A percentile compares a stretch with the other conserved stretches of the same genome.
Conservation (phyloP, 2,113 vertebrate genomes). For the Vireo altiloquus region DNA sequence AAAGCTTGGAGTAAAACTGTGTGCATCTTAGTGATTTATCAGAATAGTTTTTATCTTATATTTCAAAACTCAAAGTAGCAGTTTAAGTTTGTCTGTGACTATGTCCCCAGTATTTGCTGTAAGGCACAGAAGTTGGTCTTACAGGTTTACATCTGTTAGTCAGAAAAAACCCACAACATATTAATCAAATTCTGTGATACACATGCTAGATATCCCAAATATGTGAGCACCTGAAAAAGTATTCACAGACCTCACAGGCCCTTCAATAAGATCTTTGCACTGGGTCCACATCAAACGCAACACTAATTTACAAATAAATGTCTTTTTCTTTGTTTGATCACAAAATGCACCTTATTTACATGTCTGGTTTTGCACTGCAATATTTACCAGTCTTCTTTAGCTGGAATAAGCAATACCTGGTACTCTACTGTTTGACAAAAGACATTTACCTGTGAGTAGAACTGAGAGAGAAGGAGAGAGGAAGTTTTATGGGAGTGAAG, state of each 20-base stretch:
- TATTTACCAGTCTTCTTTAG: constrained; percentile 74
- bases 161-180: not conserved
- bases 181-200: not conserved
- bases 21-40: not conserved
- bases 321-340: constrained; percentile 65
- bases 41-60: not conserved
- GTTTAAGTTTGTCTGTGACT: not conserved
- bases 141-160: not conserved
- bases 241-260: not conserved
- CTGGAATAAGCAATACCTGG: constrained; percentile 74
- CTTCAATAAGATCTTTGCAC: constrained; percentile 72
- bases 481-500: not conserved
- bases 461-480: not conserved
- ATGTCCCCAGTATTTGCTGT: rapidly evolving
- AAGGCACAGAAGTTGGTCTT: not conserved
- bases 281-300: constrained; percentile 82
- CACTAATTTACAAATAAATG: constrained; percentile 88
- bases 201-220: not conserved
- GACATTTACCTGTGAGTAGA: not conserved
- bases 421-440: constrained; percentile 69
- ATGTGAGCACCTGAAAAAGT: not conserved
- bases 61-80: not conserved
- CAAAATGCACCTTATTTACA: constrained; percentile 81
- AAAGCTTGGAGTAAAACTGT: not conserved
- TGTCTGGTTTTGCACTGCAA: constrained; percentile 73